These are phyloP conservation scores for Brachypalpus laphriformis DNA, from an alignment of 2,888 invertebrate species.

Conservation along the genomic window DNA sequence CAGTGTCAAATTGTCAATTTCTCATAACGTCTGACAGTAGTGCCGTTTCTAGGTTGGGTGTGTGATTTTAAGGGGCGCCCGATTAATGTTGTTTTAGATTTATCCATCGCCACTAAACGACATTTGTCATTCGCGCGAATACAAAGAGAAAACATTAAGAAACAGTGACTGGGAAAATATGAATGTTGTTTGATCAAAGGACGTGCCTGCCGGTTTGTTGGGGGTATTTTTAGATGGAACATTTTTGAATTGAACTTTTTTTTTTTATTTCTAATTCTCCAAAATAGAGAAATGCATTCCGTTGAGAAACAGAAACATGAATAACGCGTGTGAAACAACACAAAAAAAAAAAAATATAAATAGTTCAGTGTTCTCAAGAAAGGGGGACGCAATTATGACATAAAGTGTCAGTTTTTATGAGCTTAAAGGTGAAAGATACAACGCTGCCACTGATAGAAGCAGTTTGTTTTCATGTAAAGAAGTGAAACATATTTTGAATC, in stretches of 20 bases:
- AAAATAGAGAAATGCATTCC: constrained; percentile 38
- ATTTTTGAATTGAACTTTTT: constrained; percentile 7
- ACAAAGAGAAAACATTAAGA: neutral
- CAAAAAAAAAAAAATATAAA: constrained; percentile 23
- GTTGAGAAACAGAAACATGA: neutral
- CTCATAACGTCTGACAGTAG: constrained; percentile 21
- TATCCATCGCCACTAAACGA: constrained; percentile 20
- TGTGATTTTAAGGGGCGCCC: constrained; percentile 20
- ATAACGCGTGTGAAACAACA: constrained; percentile 38
- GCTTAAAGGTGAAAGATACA: constrained; percentile 5
- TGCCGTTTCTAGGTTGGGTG: neutral
- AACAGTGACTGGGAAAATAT: neutral
- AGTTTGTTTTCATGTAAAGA: constrained; percentile 1
- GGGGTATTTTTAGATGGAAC: constrained; percentile 33
- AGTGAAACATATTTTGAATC: constrained; percentile 8
- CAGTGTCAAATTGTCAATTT: constrained; percentile 60
- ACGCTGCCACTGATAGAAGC: neutral
- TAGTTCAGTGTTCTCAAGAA: constrained; percentile 11
- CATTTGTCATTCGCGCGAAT: constrained; percentile 32
- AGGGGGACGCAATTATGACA: constrained; percentile 11
- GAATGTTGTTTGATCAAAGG: constrained; percentile 18
- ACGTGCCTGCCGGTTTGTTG: constrained; percentile 13
- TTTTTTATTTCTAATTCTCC: neutral
- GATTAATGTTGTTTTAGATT: constrained; percentile 32
- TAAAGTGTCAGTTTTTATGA: constrained; percentile 17